Evolutionary conservation across 1,140 invertebrate genomes (phyloP).

Genomic region (Notospermus geniculatus): DNA sequence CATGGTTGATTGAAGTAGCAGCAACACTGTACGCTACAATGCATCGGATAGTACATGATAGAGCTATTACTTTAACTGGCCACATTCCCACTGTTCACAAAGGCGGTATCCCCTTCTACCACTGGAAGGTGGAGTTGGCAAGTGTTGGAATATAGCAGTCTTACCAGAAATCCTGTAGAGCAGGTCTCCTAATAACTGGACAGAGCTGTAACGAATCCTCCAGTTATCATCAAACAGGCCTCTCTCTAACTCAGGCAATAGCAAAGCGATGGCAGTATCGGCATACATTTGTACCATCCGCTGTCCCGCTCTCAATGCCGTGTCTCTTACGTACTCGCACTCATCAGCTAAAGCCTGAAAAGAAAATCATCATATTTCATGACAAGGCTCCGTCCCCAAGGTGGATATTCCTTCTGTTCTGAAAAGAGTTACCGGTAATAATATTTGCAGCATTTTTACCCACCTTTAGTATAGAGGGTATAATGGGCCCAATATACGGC

Average conservation of each 20-base stretch:
- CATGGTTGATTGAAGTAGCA: too few species aligned
- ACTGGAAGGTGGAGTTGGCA: too few species aligned
- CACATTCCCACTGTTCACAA: too few species aligned
- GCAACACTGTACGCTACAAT: too few species aligned
- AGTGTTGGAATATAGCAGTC: too few species aligned
- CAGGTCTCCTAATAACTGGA: constrained; percentile 94
- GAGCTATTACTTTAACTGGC: too few species aligned
- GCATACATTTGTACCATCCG: constrained; percentile 95
- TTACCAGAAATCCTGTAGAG: constrained; percentile 87
- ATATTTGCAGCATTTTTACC: too few species aligned
- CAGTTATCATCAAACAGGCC: constrained; percentile 75
- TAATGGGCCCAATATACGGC: constrained; percentile 94
- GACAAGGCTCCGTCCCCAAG: too few species aligned
- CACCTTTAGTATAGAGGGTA: constrained; percentile 92
- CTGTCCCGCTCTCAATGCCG: constrained; percentile 93
- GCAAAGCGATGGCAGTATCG: constrained; percentile 88
- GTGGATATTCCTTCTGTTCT: too few species aligned
- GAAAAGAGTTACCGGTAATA: too few species aligned
- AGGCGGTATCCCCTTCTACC: too few species aligned
- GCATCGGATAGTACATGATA: too few species aligned
- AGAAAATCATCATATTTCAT: constrained; percentile 7
- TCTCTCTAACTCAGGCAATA: constrained; percentile 90
- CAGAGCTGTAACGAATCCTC: constrained; percentile 94
- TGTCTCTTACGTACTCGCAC: constrained; percentile 97
- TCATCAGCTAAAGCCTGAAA: constrained; percentile 90